A percentile compares a stretch with the other conserved stretches of the same genome.
Evolutionary conservation across 2,113 vertebrate genomes (phyloP).

Genomic region (Anoura caudifer): DNA sequence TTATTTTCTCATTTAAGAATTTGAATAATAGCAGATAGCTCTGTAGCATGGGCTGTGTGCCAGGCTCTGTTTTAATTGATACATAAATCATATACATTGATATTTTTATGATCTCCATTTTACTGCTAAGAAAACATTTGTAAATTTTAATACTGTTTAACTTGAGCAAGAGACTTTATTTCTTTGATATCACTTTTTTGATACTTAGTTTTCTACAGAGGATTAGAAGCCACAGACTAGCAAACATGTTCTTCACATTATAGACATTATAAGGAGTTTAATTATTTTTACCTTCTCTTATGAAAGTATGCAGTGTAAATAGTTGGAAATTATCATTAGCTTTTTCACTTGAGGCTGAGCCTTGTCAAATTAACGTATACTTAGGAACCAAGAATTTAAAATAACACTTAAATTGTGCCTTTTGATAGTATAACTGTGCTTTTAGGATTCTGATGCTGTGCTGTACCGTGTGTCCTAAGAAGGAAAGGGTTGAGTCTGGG

Average conservation of each 20-base stretch:
- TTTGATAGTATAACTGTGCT: neutral
- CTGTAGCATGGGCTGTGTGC: neutral
- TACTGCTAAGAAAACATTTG: neutral
- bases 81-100: neutral
- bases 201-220: neutral
- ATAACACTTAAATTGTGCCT: neutral
- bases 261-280: neutral
- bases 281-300: neutral
- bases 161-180: neutral
- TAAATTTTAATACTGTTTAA: neutral
- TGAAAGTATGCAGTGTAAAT: neutral
- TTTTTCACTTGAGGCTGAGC: neutral
- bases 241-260: neutral
- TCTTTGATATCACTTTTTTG: neutral
- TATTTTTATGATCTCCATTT: neutral
- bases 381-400: conserved; percentile 18
- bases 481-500: neutral
- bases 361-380: neutral
- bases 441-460: neutral
- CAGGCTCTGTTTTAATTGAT: neutral
- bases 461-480: neutral
- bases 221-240: neutral
- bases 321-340: neutral
- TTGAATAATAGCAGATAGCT: neutral
- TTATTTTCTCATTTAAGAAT: neutral